Evolutionary conservation across 2,113 vertebrate genomes (phyloP), one percentile per base, ranked within the genome.

Genomic region (Corvus moneduloides): DNA sequence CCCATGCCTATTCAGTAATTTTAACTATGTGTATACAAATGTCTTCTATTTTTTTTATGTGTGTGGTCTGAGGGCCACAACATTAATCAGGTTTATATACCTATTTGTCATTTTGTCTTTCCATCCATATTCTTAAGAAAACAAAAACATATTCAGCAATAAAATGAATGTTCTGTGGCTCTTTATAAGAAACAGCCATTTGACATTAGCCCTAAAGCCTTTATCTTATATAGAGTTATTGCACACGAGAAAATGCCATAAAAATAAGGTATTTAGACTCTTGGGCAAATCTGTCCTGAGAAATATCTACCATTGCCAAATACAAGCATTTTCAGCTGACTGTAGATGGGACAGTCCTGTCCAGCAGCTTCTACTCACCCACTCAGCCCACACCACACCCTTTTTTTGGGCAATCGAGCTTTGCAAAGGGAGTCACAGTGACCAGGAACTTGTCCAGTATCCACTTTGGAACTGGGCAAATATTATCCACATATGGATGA

Each of bases 141-240:
- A 89, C 58, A 92, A 95, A 84, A 95, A 93, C 77, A 96, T 44
- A 78, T 63, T 85, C 6, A 30, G 84, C 83, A 91, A 92, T 92
- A 93, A 96, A 90, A 94, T 63, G 23, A 73, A 88, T 63, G 61
- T 73, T 94, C 49, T 89, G 49, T 83, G 64, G 68, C 49, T 88
- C 27, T 87, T 94, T 48, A 72, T 72, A 92, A 73, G 79, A 91
- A 92, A 81, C 74, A 94, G 83, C 32, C 87, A 90, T 87, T 66
- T 89, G 67, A 95, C 89, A 79, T 92, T 37, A 96, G 85, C 62
- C 80, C 80, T 75, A 26, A 64, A 87, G 74, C 58, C 74, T 96
- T 94, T 90, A 95, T 89, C 84, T 93, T 86, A 62, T 33, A 82
- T 43, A 44, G 58, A 69, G 37, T 74, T 72, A 75, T 58, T 79